Evolutionary conservation across 2,113 vertebrate genomes (phyloP), one percentile per base, ranked within the genome.

Genomic region (zebrafish (Danio rerio)): DNA sequence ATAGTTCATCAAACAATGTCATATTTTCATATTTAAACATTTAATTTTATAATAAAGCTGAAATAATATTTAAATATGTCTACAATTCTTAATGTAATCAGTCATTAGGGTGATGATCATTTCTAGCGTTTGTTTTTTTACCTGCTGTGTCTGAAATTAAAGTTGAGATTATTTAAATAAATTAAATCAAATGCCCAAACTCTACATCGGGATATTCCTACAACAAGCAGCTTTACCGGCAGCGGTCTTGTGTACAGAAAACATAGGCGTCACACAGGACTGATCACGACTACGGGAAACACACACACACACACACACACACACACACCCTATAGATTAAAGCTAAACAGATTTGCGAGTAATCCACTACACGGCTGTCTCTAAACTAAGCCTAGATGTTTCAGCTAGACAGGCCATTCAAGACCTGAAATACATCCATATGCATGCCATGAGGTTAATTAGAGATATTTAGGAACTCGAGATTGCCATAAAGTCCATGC

Each of bases 311-410:
- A 31, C 3, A 3, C 31, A 31, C 31, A 3, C 31, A 72, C 13
- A 8, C 9, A 74, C 40, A 71, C 68, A 50, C 31, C 31, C 31
- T 0, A 18, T 21, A 18, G 72, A 15, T 4, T 1, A 12, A 21
- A 76, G 9, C 0, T 74, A 53, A 63, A 10, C 45, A 87, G 85
- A 83, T 80, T 52, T 20, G 10, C 15, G 61, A 13, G n/a, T 62
- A 80, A 84, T 69, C 61, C 78, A 47, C 47, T 7, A n/a, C 15
- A 20, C 16, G 10, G 31, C 20, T 49, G 6, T 15, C 42, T 12
- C 1, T 45, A 1, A 53, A n/a, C n/a, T n/a, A n/a, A 73, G 5
- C 15, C 69, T 50, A 45, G 5, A 82, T 42, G 9, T 45, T 10
- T 1, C 13, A 31, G 49, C 16, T 9, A 6, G 10, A n/a, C 63